Evolutionary conservation across 2,113 vertebrate species (phyloP).

Genomic region (Cavia porcellus): DNA sequence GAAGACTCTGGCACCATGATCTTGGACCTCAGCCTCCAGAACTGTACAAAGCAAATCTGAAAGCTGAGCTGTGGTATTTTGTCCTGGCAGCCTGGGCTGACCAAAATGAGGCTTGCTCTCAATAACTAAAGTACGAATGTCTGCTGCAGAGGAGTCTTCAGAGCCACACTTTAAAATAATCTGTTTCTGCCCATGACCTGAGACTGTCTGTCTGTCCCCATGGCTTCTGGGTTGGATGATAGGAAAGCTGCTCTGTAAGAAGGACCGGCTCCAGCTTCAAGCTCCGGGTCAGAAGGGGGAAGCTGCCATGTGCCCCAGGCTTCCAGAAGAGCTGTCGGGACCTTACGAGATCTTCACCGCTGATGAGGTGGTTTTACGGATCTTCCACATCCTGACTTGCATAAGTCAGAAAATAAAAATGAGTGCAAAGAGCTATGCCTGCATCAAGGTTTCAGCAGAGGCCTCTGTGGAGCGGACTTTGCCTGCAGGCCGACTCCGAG

Average conservation of each 20-base stretch:
- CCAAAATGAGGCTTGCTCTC: not conserved
- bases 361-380: not conserved
- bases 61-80: not conserved
- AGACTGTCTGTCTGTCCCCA: not conserved
- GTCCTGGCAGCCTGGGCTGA: not conserved
- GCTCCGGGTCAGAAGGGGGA: not conserved
- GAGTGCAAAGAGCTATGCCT: not conserved
- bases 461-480: not conserved
- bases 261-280: not conserved
- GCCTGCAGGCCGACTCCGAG: fast-evolving
- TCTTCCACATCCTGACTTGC: not conserved
- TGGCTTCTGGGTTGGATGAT: not conserved
- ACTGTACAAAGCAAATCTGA: not conserved
- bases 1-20: not conserved
- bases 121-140: not conserved
- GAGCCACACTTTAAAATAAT: not conserved
- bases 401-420: not conserved
- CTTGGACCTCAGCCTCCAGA: not conserved
- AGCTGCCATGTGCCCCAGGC: not conserved
- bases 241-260: not conserved
- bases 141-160: not conserved
- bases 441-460: not conserved
- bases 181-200: not conserved
- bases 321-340: not conserved
- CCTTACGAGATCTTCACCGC: not conserved